Percentiles rank a stretch among this genome's conserved stretches.
phyloP scores from a whole-genome alignment of 2,113 vertebrate species.

The Cervus canadensis region DNA sequence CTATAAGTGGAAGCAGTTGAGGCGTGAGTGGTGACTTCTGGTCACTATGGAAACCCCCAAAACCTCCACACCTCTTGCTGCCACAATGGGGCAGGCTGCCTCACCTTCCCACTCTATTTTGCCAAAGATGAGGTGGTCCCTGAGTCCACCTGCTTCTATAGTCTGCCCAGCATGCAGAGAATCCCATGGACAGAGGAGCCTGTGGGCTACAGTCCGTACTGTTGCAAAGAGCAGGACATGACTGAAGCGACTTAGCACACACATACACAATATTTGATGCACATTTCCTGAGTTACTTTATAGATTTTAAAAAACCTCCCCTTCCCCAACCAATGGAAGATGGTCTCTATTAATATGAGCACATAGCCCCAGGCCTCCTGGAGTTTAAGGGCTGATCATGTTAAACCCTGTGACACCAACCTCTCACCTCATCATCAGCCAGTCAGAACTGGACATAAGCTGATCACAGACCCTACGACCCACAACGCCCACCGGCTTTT shows the following conservation, averaged over 20 bases:
- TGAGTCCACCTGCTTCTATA: not conserved
- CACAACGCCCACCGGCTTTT: not conserved
- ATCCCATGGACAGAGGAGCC: not conserved
- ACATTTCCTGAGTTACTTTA: not conserved
- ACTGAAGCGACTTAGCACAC: not conserved
- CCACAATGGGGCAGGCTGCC: not conserved
- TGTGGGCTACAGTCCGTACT: not conserved
- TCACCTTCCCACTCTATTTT: not conserved
- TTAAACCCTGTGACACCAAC: not conserved
- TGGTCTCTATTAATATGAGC: not conserved
- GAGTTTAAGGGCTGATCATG: not conserved
- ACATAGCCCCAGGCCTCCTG: not conserved
- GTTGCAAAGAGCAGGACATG: not conserved
- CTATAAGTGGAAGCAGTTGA: not conserved
- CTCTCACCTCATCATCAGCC: not conserved
- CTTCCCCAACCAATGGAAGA: not conserved
- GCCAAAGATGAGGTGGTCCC: not conserved
- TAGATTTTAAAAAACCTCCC: not conserved
- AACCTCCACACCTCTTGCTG: not conserved
- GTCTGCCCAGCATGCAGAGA: not conserved
- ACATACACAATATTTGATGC: not conserved
- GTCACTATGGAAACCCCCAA: not conserved
- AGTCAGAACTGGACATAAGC: not conserved
- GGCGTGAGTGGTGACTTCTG: not conserved
- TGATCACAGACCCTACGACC: not conserved